These are phyloP conservation scores for Hemitrygon akajei DNA, from an alignment of 2,797 vertebrate species.

Conservation along the genomic window DNA sequence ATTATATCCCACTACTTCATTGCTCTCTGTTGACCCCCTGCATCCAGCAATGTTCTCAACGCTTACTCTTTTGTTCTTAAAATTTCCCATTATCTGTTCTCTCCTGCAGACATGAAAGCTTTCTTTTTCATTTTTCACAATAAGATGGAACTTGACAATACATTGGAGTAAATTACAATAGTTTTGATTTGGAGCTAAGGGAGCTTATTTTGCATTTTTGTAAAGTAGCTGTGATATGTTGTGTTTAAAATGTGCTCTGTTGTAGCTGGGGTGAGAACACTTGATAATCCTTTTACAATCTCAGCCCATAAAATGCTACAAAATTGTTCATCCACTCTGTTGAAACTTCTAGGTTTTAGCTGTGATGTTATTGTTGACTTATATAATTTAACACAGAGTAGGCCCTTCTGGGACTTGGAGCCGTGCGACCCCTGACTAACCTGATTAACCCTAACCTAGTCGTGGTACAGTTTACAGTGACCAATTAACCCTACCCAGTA, in stretches of 20 bases:
- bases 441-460: no score
- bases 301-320: not conserved
- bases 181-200: not conserved
- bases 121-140: not conserved
- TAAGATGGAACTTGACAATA: not conserved
- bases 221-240: not conserved
- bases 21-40: not conserved
- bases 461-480: no score
- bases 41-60: not conserved
- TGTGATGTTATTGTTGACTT: not conserved
- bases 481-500: no score
- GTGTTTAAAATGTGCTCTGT: not conserved
- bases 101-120: not conserved
- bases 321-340: not conserved
- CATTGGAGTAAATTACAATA: not conserved
- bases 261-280: not conserved
- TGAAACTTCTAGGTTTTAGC: not conserved
- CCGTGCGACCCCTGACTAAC: no score
- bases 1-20: conserved; percentile 19
- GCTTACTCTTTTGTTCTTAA: not conserved
- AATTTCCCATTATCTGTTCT: not conserved
- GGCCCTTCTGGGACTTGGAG: no score
- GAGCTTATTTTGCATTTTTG: not conserved
- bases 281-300: not conserved
- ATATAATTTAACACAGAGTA: no score